phyloP scores from a whole-genome alignment of 2,888 invertebrate genomes.

The Chelonus formosanus region DNA sequence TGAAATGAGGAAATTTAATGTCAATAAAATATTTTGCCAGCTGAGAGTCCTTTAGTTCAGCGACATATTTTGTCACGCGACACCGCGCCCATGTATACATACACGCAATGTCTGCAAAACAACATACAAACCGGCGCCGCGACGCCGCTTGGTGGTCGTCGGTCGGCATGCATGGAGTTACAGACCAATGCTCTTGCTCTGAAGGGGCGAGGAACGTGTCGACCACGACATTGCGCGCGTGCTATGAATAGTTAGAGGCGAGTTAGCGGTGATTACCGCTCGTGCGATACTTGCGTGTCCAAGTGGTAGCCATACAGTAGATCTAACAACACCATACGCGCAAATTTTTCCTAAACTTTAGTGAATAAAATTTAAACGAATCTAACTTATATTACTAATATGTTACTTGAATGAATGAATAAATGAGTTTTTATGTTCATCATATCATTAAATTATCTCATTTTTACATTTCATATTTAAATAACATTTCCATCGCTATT shows the following conservation, averaged over 20 bases:
- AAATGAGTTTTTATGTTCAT: too few species aligned
- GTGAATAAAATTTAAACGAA: too few species aligned
- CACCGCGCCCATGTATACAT: constrained; percentile 19
- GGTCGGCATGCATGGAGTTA: constrained; percentile 25
- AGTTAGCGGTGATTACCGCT: constrained; percentile 53
- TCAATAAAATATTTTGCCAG: constrained; percentile 25
- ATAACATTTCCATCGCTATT: background rate
- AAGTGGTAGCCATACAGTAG: constrained; percentile 9
- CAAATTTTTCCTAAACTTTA: too few species aligned
- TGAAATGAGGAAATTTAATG: constrained; percentile 2
- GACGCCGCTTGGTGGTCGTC: constrained; percentile 23
- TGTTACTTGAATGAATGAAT: too few species aligned
- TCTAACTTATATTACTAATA: too few species aligned
- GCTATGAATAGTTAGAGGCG: constrained; percentile 55
- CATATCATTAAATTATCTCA: too few species aligned
- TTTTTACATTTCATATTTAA: too few species aligned
- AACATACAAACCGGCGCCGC: constrained; percentile 11
- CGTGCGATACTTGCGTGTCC: constrained; percentile 34
- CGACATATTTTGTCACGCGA: constrained; percentile 30
- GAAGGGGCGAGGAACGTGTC: constrained; percentile 47
- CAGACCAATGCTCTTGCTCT: constrained; percentile 30
- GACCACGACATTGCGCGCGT: constrained; percentile 52
- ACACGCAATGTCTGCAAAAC: constrained; percentile 10
- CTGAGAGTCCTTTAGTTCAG: constrained; percentile 10
- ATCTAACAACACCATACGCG: background rate